Conservation (phyloP, 2,113 vertebrate genomes). For the Geothlypis trichas region DNA sequence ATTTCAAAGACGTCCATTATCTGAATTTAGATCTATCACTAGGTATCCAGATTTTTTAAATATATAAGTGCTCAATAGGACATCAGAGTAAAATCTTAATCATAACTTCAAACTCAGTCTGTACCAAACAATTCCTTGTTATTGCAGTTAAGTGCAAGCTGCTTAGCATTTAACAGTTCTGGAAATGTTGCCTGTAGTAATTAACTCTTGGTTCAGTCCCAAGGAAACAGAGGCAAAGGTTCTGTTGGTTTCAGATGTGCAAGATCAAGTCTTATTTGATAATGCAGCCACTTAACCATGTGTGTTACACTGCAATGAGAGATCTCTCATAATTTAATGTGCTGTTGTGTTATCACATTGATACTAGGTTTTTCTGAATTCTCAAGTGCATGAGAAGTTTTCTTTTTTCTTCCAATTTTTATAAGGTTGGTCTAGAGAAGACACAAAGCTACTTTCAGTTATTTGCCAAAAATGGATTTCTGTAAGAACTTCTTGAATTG, state of each 20-base stretch:
- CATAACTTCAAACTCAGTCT: background rate
- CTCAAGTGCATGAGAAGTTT: background rate
- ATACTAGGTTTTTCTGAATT: background rate
- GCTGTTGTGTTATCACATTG: background rate
- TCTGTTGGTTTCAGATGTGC: background rate
- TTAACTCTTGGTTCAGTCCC: background rate
- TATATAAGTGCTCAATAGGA: background rate
- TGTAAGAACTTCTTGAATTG: background rate
- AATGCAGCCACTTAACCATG: background rate
- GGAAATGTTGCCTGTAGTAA: background rate
- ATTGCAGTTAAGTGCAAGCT: background rate
- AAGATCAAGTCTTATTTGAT: background rate
- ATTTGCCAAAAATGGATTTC: background rate
- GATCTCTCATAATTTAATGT: background rate
- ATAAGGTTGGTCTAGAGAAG: background rate
- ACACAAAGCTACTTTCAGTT: background rate
- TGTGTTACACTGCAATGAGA: background rate
- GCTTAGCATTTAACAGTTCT: background rate
- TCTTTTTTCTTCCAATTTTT: background rate
- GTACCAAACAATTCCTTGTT: background rate
- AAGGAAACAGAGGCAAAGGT: background rate
- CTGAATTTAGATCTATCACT: background rate
- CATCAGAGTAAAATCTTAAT: background rate
- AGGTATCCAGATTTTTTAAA: background rate
- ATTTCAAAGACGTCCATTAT: background rate